Percentiles rank a stretch among this genome's conserved stretches.
Conservation (phyloP, 2,113 vertebrate species). For the Pungitius pungitius region DNA sequence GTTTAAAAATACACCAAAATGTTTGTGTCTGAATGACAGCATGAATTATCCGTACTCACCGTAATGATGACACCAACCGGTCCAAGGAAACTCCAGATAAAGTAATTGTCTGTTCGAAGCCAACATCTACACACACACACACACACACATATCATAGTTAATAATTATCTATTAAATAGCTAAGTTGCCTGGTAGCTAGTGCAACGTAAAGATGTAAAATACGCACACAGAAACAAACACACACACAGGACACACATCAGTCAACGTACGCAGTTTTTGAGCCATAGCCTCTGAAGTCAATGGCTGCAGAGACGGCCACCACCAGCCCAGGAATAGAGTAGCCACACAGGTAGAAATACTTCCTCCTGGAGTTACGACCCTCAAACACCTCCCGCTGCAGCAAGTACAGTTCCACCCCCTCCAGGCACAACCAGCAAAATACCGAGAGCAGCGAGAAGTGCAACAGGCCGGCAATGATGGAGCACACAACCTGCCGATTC, state of each 20-base stretch:
- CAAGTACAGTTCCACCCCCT: conserved; percentile 90
- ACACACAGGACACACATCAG: background rate
- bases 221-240: background rate
- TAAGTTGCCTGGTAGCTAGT: background rate
- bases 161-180: background rate
- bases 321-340: conserved; percentile 91
- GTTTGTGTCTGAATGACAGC: background rate
- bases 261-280: conserved; percentile 86
- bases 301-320: conserved; percentile 90
- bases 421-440: conserved; percentile 94
- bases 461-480: conserved; percentile 88
- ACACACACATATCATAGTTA: conserved; percentile 28
- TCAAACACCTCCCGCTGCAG: conserved; percentile 92
- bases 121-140: conserved; percentile 83
- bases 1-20: background rate
- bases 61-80: conserved; percentile 90
- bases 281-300: conserved; percentile 93
- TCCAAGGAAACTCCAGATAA: conserved; percentile 95
- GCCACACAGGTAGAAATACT: conserved; percentile 91
- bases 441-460: conserved; percentile 92
- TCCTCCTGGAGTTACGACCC: conserved; percentile 88
- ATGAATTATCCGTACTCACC: conserved; percentile 74
- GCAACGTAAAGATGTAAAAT: too few relatives aligned
- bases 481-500: conserved; percentile 84
- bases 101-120: conserved; percentile 91